Percentiles rank a stretch among this genome's conserved stretches.
phyloP scores from a whole-genome alignment of 1,140 invertebrate species.

The Drosophila pseudoobscura region DNA sequence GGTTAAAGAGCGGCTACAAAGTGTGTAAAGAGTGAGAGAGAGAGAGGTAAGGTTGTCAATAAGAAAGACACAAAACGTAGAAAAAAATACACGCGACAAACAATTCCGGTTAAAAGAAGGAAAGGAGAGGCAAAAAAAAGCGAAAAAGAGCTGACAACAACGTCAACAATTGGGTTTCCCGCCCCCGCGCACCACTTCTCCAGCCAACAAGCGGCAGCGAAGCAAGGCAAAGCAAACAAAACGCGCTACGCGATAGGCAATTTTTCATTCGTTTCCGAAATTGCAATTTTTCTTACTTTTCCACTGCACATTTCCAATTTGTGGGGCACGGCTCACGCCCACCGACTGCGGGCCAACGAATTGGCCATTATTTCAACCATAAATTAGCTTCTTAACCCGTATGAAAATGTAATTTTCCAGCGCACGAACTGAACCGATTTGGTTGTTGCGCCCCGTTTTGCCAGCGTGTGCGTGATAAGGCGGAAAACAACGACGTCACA shows the following conservation, averaged over 20 bases:
- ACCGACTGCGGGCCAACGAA: slow-evolving; percentile 32
- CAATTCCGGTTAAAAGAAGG: slow-evolving; percentile 52
- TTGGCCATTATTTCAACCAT: slow-evolving; percentile 38
- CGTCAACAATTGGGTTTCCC: slow-evolving; percentile 50
- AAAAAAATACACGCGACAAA: slow-evolving; percentile 62
- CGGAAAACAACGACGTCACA: slow-evolving; percentile 23
- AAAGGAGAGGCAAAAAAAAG: slow-evolving; percentile 33
- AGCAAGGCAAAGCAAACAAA: slow-evolving; percentile 57
- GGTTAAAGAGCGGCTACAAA: too few species aligned
- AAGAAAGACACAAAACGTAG: slow-evolving; percentile 44
- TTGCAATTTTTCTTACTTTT: slow-evolving; percentile 50
- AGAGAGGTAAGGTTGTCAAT: slow-evolving; percentile 54
- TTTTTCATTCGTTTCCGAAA: slow-evolving; percentile 39
- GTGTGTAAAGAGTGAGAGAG: slow-evolving; percentile 1
- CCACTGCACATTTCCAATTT: slow-evolving; percentile 28
- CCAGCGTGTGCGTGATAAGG: slow-evolving; percentile 45
- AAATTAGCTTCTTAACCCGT: slow-evolving; percentile 36
- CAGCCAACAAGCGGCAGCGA: slow-evolving; percentile 25
- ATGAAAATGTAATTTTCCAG: slow-evolving; percentile 50
- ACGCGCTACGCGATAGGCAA: slow-evolving; percentile 50
- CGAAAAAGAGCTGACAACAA: slow-evolving; percentile 35
- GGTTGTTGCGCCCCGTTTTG: slow-evolving; percentile 26
- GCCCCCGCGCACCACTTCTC: slow-evolving; percentile 33
- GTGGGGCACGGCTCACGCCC: slow-evolving; percentile 15
- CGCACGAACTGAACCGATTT: slow-evolving; percentile 15